Evolutionary conservation across 2,888 invertebrate genomes (phyloP).

Genomic region (Agonum fuliginosum): DNA sequence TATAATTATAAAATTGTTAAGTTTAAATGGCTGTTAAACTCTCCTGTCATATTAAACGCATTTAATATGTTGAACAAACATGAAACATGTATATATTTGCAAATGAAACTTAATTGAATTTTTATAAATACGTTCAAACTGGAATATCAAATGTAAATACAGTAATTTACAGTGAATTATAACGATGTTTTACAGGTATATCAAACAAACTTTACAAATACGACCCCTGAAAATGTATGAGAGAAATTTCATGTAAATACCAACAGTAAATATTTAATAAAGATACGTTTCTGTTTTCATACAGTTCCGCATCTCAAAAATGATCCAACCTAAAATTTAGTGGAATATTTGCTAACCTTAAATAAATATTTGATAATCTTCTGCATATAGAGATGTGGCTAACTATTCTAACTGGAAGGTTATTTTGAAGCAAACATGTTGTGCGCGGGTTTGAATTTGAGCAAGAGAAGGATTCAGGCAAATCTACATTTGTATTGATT

Average conservation of each 20-base stretch:
- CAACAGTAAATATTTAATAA: constrained; percentile 33
- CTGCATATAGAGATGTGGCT: neutral
- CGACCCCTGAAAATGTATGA: neutral
- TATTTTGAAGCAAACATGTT: too few species aligned
- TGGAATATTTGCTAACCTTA: constrained; percentile 14
- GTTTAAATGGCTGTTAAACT: neutral
- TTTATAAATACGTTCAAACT: constrained; percentile 1
- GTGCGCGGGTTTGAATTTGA: too few species aligned
- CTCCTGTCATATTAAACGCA: neutral
- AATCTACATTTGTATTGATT: too few species aligned
- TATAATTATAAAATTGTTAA: too few species aligned
- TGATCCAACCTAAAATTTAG: neutral
- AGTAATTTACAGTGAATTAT: neutral
- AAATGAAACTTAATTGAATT: constrained; percentile 16
- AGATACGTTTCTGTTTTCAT: constrained; percentile 2
- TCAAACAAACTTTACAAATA: constrained; percentile 1
- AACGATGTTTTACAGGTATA: constrained; percentile 14
- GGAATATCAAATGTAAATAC: constrained; percentile 13
- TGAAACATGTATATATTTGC: neutral
- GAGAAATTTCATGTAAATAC: constrained; percentile 13
- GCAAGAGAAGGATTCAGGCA: too few species aligned
- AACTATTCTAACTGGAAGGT: too few species aligned
- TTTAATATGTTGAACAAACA: neutral
- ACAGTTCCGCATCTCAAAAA: neutral
- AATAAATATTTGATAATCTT: neutral